Evolutionary conservation across 2,797 vertebrate species (phyloP).

Genomic region (Dryobates pubescens): DNA sequence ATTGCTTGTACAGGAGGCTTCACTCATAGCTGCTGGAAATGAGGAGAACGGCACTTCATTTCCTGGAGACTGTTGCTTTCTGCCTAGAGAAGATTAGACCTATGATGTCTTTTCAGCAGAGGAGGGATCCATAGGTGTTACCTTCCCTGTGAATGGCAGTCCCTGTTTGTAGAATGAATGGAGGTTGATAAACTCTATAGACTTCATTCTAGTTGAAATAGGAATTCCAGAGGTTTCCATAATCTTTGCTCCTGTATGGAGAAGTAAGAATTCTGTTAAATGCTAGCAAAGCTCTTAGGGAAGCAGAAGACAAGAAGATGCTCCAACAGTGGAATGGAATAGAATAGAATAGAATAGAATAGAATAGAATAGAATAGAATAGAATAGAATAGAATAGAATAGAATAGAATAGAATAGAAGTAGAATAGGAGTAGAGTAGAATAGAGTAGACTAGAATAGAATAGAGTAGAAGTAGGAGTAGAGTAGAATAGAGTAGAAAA

Average conservation of each 20-base stretch:
- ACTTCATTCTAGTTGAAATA: neutral
- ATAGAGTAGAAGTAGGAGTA: too few species aligned
- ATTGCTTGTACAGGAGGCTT: neutral
- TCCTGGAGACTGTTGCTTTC: neutral
- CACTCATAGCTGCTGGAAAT: neutral
- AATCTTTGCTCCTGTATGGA: neutral
- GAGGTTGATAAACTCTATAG: slow-evolving; percentile 10
- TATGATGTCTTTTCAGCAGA: neutral
- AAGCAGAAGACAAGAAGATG: neutral
- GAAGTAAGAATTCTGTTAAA: slow-evolving; percentile 19
- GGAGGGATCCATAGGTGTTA: neutral
- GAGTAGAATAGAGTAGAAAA: too few species aligned
- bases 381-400: too few species aligned
- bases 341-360: too few species aligned
- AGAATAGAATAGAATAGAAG: too few species aligned
- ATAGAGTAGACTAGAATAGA: too few species aligned
- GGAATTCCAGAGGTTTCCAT: rapidly evolving
- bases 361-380: too few species aligned
- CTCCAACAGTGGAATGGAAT: neutral
- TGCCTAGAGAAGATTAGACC: neutral
- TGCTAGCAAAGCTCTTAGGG: neutral
- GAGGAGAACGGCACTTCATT: neutral
- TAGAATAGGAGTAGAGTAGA: too few species aligned
- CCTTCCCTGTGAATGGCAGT: slow-evolving; percentile 57
- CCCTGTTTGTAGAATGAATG: slow-evolving; percentile 54